Conservation (phyloP, 2,797 vertebrate species). For the Sandelia bainsii region DNA sequence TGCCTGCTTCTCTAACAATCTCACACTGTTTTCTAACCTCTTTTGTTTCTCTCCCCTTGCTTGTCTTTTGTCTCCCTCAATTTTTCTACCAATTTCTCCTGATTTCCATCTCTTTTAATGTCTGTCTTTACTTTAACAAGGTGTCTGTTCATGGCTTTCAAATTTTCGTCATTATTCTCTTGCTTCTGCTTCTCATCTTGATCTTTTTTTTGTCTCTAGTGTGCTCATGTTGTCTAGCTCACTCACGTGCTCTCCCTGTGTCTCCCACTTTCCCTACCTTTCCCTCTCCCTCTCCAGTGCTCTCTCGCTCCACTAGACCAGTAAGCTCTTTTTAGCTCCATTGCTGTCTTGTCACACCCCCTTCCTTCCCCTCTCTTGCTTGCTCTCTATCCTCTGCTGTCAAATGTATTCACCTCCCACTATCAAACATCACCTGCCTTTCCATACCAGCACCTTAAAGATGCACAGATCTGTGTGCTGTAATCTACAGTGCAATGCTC, state of each 20-base stretch:
- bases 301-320: constrained; percentile 67
- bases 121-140: constrained; percentile 6
- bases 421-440: constrained; percentile 53
- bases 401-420: constrained; percentile 52
- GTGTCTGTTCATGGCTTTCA: constrained; percentile 40
- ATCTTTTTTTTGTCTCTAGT: constrained; percentile 8
- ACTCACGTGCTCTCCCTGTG: constrained; percentile 35
- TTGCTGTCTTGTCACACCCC: constrained; percentile 50
- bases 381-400: constrained; percentile 47
- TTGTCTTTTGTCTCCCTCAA: constrained; percentile 8
- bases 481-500: background rate
- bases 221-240: constrained; percentile 21
- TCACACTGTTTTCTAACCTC: background rate
- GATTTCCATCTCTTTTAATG: background rate
- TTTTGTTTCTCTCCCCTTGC: background rate
- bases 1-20: background rate
- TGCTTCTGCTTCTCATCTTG: background rate
- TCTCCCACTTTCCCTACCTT: constrained; percentile 40
- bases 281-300: constrained; percentile 46
- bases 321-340: constrained; percentile 62
- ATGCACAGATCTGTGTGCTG: constrained; percentile 16
- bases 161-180: constrained; percentile 8
- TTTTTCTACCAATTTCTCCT: background rate
- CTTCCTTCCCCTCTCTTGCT: constrained; percentile 29
- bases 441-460: constrained; percentile 24